Percentiles rank a stretch among this genome's conserved stretches.
phyloP scores from a whole-genome alignment of 2,888 invertebrate genomes.

The Amblyteles armatorius region DNA sequence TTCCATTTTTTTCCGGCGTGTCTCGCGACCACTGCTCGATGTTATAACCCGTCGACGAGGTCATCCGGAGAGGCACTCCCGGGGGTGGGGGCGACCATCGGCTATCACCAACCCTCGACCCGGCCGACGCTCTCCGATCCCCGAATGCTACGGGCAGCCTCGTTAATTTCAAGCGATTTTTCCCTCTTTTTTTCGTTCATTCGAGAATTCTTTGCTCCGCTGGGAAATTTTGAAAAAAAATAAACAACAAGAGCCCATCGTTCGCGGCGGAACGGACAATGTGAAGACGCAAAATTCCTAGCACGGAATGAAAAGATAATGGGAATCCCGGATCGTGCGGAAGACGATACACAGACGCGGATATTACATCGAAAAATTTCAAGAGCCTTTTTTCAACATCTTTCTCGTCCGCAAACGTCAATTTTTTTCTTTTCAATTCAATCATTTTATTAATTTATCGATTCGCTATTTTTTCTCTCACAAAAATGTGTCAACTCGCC shows the following conservation, averaged over 20 bases:
- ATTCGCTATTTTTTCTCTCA: neutral
- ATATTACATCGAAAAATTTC: no score
- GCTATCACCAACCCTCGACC: conserved; percentile 65
- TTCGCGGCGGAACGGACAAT: neutral
- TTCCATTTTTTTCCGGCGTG: neutral
- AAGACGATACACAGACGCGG: no score
- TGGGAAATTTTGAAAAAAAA: no score
- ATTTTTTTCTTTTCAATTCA: no score
- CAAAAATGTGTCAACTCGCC: neutral
- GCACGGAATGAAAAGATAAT: no score
- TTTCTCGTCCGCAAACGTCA: no score
- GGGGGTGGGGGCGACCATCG: conserved; percentile 35
- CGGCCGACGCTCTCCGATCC: conserved; percentile 48
- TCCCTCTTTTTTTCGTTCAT: conserved; percentile 36
- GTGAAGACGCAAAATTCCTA: neutral
- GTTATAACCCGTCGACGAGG: conserved; percentile 33
- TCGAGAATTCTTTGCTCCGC: neutral
- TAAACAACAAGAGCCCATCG: no score
- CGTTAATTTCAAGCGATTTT: conserved; percentile 48
- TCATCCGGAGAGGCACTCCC: conserved; percentile 18
- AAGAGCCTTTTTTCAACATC: no score
- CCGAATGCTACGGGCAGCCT: conserved; percentile 44
- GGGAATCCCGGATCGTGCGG: no score
- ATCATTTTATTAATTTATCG: no score
- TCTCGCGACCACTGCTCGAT: conserved; percentile 4